Percentiles rank a stretch among this genome's conserved stretches.
Evolutionary conservation across 2,888 invertebrate genomes (phyloP).

Genomic region (Panzeria rudis): DNA sequence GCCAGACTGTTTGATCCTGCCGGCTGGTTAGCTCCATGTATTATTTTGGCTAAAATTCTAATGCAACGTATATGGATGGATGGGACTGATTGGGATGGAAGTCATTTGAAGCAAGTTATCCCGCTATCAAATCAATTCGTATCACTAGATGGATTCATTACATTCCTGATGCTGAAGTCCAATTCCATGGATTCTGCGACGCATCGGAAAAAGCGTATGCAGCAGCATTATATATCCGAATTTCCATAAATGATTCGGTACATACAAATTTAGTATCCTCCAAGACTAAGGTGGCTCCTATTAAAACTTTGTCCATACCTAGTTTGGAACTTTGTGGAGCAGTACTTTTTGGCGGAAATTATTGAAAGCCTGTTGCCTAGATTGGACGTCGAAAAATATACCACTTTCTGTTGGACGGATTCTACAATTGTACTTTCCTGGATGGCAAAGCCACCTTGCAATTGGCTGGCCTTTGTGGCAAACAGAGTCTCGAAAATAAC

Average conservation of each 20-base stretch:
- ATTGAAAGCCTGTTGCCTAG: neutral
- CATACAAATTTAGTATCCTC: no score
- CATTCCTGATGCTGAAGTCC: no score
- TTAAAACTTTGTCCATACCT: constrained; percentile 12
- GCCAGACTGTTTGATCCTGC: no score
- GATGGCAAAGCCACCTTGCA: constrained; percentile 44
- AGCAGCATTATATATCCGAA: no score
- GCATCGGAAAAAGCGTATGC: neutral
- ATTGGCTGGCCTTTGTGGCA: constrained; percentile 64
- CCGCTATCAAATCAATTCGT: neutral
- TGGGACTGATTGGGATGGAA: no score
- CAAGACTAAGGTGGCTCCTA: neutral
- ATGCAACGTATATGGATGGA: no score
- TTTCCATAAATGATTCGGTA: no score
- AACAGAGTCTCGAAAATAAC: constrained; percentile 56
- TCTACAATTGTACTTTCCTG: constrained; percentile 22
- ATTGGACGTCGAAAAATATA: neutral
- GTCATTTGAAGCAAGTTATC: neutral
- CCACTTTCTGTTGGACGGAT: constrained; percentile 17
- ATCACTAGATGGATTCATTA: neutral
- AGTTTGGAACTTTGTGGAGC: constrained; percentile 39
- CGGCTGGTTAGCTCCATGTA: no score
- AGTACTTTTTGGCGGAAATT: constrained; percentile 16
- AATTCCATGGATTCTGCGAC: no score
- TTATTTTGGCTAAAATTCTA: no score